Evolutionary conservation across 2,797 vertebrate species (phyloP).

Genomic region (Momotus momota): DNA sequence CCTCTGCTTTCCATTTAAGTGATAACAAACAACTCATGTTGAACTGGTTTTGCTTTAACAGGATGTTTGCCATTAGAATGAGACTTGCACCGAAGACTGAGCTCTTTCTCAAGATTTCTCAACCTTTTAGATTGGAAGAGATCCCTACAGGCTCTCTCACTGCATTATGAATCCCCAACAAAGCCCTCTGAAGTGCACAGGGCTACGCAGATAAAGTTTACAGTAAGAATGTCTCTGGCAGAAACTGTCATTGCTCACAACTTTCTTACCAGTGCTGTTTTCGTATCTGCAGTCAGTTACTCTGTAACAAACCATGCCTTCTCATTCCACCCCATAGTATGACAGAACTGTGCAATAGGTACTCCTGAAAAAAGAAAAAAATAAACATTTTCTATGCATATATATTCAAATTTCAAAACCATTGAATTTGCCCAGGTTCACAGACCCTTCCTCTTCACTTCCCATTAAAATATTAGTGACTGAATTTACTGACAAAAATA

Average conservation of each 20-base stretch:
- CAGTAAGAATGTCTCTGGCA: neutral
- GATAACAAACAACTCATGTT: neutral
- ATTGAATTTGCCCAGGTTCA: neutral
- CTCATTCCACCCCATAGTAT: neutral
- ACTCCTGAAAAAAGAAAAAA: neutral
- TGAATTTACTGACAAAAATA: neutral
- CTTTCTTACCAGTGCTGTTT: neutral
- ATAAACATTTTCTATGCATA: neutral
- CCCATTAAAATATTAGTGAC: neutral
- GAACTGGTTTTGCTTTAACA: neutral
- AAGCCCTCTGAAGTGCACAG: neutral
- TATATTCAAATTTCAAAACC: neutral
- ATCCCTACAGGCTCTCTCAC: neutral
- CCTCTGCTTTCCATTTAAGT: neutral
- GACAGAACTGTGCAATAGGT: neutral
- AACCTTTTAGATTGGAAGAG: neutral
- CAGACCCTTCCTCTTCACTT: neutral
- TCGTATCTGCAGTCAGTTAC: neutral
- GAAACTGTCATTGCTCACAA: neutral
- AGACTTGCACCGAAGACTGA: neutral
- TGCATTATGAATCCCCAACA: neutral
- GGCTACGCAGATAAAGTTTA: neutral
- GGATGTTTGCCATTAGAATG: neutral
- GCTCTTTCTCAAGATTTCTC: neutral
- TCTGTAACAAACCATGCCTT: neutral